phyloP scores from a whole-genome alignment of 2,888 invertebrate species.

The Cephus spinipes region DNA sequence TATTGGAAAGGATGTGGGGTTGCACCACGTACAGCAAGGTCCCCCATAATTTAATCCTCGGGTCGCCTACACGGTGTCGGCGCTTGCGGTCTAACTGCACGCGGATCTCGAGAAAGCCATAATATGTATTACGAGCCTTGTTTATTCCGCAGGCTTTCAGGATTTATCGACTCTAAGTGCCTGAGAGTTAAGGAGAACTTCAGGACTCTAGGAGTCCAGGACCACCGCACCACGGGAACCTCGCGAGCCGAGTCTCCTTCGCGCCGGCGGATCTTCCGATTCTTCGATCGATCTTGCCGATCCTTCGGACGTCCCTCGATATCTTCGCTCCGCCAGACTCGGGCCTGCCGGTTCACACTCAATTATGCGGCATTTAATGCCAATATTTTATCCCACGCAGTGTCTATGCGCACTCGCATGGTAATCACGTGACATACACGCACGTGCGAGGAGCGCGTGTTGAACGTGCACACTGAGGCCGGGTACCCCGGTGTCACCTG shows the following conservation, averaged over 20 bases:
- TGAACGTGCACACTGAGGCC: conserved; percentile 18
- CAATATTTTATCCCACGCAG: conserved; percentile 47
- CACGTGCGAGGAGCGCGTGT: conserved; percentile 29
- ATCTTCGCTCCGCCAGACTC: no score
- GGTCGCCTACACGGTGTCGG: conserved; percentile 41
- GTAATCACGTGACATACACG: conserved; percentile 45
- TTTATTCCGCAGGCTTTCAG: background rate
- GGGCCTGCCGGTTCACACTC: conserved; percentile 20
- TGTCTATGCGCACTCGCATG: conserved; percentile 29
- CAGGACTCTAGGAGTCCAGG: no score
- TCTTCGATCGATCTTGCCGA: no score
- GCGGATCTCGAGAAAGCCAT: conserved; percentile 30
- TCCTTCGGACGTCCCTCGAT: no score
- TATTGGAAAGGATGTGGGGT: conserved; percentile 24
- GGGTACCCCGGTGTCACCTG: conserved; percentile 40
- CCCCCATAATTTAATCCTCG: conserved; percentile 51
- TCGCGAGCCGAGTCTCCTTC: no score
- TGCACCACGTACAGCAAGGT: conserved; percentile 38
- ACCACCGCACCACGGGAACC: no score
- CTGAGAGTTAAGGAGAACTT: no score
- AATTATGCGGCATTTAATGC: conserved; percentile 45
- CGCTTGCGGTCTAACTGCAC: conserved; percentile 25
- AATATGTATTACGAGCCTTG: background rate
- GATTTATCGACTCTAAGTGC: background rate
- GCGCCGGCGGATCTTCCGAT: no score